A percentile compares a stretch with the other conserved stretches of the same genome.
Evolutionary conservation across 2,797 vertebrate species (phyloP).

Genomic region (Serranus cabrilla): DNA sequence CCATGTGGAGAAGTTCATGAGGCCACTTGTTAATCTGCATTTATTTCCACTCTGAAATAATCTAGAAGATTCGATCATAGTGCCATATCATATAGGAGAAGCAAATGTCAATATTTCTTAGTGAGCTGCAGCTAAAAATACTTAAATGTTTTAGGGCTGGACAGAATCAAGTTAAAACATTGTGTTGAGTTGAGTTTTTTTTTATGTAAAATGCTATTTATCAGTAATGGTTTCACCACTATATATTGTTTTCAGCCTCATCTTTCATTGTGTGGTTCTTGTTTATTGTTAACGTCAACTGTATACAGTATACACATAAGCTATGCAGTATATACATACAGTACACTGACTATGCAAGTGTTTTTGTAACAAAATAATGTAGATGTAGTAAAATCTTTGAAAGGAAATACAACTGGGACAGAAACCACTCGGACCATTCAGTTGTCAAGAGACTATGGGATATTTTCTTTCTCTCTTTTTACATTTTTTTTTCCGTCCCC

Average conservation of each 20-base stretch:
- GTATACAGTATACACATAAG: no score
- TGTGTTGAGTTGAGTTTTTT: no score
- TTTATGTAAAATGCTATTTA: no score
- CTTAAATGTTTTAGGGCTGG: no score
- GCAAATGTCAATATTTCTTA: no score
- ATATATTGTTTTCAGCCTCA: no score
- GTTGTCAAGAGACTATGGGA: background rate
- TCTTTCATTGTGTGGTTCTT: no score
- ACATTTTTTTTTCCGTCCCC: constrained; percentile 4
- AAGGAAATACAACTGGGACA: background rate
- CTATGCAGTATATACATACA: background rate
- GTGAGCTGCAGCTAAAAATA: no score
- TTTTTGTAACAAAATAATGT: background rate
- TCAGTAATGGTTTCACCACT: no score
- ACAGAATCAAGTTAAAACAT: no score
- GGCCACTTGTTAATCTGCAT: background rate
- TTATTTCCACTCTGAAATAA: background rate
- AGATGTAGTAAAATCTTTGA: background rate
- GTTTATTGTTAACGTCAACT: no score
- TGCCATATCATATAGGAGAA: no score
- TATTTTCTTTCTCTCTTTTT: background rate
- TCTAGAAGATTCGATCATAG: background rate
- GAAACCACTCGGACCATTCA: background rate
- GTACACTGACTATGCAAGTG: background rate
- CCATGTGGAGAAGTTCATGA: background rate